Conservation (phyloP, 2,113 vertebrate species). For the Hypocryptadius cinnamomeus region DNA sequence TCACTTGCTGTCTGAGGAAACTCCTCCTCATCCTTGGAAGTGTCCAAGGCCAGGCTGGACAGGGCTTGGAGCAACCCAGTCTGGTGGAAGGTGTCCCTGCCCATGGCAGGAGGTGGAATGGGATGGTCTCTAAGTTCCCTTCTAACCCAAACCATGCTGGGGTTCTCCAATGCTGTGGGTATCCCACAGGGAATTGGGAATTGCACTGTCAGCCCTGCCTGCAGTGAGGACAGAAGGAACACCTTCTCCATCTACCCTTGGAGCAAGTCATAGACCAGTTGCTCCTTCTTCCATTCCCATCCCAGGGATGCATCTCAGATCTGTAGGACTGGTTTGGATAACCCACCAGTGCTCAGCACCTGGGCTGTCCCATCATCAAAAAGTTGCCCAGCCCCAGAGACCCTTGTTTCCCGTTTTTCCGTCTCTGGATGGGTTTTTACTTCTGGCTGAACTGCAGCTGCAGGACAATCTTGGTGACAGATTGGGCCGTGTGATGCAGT, state of each 20-base stretch:
- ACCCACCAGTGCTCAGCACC: not conserved
- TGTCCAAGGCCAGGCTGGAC: not conserved
- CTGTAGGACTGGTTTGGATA: not conserved
- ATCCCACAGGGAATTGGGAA: not conserved
- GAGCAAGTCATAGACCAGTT: accelerated
- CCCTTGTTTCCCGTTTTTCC: constrained; percentile 30
- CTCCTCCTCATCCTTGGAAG: not conserved
- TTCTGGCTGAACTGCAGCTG: constrained; percentile 47
- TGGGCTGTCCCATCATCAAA: not conserved
- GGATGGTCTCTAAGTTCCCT: not conserved
- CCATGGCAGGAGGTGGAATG: not conserved
- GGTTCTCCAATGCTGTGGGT: accelerated
- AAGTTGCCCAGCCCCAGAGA: not conserved
- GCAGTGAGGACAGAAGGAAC: not conserved
- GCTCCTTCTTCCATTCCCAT: not conserved
- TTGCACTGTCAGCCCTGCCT: not conserved
- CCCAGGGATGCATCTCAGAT: not conserved
- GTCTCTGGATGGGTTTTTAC: constrained; percentile 50
- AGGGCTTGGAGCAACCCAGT: not conserved
- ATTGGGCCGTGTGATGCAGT: constrained; percentile 53
- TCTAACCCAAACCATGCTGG: not conserved
- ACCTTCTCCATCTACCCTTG: not conserved
- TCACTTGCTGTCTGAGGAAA: not conserved
- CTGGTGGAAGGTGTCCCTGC: not conserved
- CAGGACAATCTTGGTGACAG: constrained; percentile 56